Base-by-base conservation (phyloP, 2,888 invertebrate species). In the Amiota communis region DNA sequence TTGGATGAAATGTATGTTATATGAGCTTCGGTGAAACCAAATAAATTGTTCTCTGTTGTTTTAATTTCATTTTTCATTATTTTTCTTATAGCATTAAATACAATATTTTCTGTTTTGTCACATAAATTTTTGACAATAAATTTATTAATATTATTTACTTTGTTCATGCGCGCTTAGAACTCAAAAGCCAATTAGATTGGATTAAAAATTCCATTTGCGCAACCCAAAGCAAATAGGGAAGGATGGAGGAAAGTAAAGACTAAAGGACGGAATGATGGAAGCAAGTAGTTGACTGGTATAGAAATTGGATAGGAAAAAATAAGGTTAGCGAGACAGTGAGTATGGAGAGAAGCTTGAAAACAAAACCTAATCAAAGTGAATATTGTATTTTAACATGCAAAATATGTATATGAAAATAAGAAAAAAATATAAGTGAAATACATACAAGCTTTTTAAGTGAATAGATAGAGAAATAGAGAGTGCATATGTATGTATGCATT, bases 201-300 rank as follows among this genome's bases (percentile, higher is more conserved):
- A 85, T 86, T 85, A 85, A 85, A 84, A 86, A 85, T 85, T 84
- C 86, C 79, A 85, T 86, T 85, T 85, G 77, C 77, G 75, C 75
- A 72, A 73, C 36, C 36, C 36, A 79, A 59, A 12, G 20, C 15
- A 59, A 59, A 17, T 48, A 49, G 36, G 13, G 17, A 63, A 63
- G 36, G 13, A 63, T 63, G 6, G 8, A 63, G n/a, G 17, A 63
- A 36, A 46, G 46, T 4, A 46, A 36, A 63, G 15, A 63, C 13
- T 15, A 17, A 17, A 20, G 17, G 15, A 57, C 4, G 17, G 17
- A 63, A 63, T 23, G 15, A 57, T 8, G 17, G 12, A 59, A 59
- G 20, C 6, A 59, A 59, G 9, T 20, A 59, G 11, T 20, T 59
- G n/a, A 51, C 53, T 36, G 6, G 36, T 36, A 36, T 6, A 36